Conservation (phyloP, 1,140 invertebrate species). For the Armadillidium nasatum region DNA sequence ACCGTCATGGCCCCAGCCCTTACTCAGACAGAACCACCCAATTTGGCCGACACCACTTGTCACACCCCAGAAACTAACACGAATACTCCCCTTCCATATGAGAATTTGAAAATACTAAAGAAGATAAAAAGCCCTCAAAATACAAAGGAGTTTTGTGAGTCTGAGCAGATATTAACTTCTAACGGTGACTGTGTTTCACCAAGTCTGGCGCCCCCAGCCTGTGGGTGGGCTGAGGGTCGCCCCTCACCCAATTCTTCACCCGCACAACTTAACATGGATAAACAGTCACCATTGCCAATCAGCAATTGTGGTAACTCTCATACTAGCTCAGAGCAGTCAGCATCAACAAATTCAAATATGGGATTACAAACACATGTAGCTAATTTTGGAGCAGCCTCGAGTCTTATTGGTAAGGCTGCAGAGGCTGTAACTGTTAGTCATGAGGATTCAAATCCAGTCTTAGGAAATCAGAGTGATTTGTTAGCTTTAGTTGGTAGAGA, state of each 20-base stretch:
- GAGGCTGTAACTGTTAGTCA: background rate
- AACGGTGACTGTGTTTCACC: background rate
- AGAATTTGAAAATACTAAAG: background rate
- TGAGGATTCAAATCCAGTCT: background rate
- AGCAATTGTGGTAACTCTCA: background rate
- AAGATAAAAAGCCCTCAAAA: background rate
- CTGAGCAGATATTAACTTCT: background rate
- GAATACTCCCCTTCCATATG: background rate
- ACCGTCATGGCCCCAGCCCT: slow-evolving; percentile 9
- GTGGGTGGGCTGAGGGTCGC: slow-evolving; percentile 6
- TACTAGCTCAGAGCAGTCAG: background rate
- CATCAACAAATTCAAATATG: background rate
- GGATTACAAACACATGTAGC: background rate
- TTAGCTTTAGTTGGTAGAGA: background rate
- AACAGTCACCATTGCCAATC: background rate
- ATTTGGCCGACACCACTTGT: background rate
- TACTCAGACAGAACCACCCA: slow-evolving; percentile 2
- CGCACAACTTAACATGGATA: background rate
- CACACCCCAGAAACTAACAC: background rate
- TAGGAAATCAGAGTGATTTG: background rate
- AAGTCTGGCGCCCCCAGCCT: background rate
- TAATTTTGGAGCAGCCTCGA: background rate
- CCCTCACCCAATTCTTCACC: background rate
- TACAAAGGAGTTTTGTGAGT: background rate
- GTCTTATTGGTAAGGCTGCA: background rate